These are phyloP conservation scores for Sycobia sp. DNA, from an alignment of 1,140 invertebrate species.

Conservation along the genomic window DNA sequence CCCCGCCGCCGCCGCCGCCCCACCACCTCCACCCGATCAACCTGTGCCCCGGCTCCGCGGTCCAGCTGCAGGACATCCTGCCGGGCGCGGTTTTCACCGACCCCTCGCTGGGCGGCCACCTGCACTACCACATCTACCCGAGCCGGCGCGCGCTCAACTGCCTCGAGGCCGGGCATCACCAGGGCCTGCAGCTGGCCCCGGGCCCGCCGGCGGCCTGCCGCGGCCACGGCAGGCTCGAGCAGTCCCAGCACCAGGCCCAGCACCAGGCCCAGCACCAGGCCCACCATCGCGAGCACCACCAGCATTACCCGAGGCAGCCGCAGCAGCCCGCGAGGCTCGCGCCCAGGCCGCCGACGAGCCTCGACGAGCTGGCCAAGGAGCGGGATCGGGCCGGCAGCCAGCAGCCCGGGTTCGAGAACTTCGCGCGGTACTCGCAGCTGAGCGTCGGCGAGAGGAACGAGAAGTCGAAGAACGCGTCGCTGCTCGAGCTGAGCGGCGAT, in stretches of 20 bases:
- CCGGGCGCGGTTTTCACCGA: slow-evolving; percentile 19
- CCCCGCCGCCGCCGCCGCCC: slow-evolving; percentile 3
- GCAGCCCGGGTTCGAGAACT: not conserved
- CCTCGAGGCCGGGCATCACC: not conserved
- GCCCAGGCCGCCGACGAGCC: not conserved
- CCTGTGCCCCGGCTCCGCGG: not conserved
- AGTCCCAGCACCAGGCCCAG: not conserved
- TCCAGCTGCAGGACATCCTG: slow-evolving; percentile 19
- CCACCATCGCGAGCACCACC: not conserved
- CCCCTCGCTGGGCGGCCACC: slow-evolving; percentile 9
- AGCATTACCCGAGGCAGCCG: not conserved
- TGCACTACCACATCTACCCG: slow-evolving; percentile 26
- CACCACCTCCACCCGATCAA: slow-evolving; percentile 8
- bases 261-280: not conserved
- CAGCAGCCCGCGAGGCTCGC: not conserved
- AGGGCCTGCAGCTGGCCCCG: not conserved
- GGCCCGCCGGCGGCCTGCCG: not conserved
- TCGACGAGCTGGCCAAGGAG: not conserved
- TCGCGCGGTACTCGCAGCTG: slow-evolving; percentile 4
- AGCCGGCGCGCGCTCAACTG: slow-evolving; percentile 4
- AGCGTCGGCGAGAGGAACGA: not conserved
- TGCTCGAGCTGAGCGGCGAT: slow-evolving; percentile 12
- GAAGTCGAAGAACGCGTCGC: slow-evolving; percentile 18
- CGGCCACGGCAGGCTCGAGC: not conserved
- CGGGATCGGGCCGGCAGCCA: not conserved